A percentile compares a stretch with the other conserved stretches of the same genome.
Conservation (phyloP, 2,888 invertebrate species). For the Eilema depressum region DNA sequence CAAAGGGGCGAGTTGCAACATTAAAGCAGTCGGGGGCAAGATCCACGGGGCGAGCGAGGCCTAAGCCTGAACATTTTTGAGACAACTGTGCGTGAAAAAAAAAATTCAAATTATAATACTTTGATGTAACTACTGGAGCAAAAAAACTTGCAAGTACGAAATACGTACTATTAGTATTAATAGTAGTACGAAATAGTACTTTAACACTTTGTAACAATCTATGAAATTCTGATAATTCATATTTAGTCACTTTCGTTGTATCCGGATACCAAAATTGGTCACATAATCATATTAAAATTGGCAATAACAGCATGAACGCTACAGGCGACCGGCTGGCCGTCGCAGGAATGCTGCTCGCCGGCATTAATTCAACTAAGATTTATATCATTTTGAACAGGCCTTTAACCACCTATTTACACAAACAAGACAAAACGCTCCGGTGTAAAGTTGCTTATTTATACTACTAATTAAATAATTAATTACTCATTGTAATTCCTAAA, state of each 20-base stretch:
- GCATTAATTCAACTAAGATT: slow-evolving; percentile 63
- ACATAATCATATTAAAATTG: slow-evolving; percentile 26
- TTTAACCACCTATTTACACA: slow-evolving; percentile 48
- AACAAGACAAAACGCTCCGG: slow-evolving; percentile 46
- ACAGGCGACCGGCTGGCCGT: slow-evolving; percentile 54
- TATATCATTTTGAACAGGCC: slow-evolving; percentile 48
- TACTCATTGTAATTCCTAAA: slow-evolving; percentile 15
- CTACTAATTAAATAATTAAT: slow-evolving; percentile 38
- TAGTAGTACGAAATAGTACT: no score
- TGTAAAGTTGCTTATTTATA: slow-evolving; percentile 46
- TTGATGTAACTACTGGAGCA: no score
- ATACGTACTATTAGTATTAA: no score
- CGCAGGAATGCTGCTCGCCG: slow-evolving; percentile 64
- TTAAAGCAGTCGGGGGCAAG: no score
- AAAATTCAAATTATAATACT: no score
- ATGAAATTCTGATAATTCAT: not conserved
- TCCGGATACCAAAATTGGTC: slow-evolving; percentile 36
- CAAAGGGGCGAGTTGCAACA: no score
- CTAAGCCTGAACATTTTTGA: no score
- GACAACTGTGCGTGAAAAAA: no score
- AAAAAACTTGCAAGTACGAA: no score
- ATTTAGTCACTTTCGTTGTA: slow-evolving; percentile 5
- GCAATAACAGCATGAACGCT: slow-evolving; percentile 32
- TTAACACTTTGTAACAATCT: no score
- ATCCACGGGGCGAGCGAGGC: no score